Conservation (phyloP, 2,113 vertebrate genomes). For the Cervus canadensis region DNA sequence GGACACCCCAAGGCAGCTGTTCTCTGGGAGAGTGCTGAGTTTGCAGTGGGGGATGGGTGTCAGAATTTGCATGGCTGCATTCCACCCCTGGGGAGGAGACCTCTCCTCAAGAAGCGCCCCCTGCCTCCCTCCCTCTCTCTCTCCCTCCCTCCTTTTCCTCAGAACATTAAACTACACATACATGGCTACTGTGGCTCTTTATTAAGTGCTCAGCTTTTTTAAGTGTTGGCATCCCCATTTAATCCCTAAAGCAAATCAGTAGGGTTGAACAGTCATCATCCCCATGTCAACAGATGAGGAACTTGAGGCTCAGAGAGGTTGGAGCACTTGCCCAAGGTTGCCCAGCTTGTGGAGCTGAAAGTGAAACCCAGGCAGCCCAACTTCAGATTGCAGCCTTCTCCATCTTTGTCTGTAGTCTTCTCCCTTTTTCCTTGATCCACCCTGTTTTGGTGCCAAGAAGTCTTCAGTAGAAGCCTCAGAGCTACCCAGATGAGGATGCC, state of each 20-base stretch:
- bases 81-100: not conserved
- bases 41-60: not conserved
- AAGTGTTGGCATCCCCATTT: not conserved
- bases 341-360: not conserved
- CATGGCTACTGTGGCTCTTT: not conserved
- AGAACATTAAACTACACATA: not conserved
- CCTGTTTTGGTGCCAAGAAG: not conserved
- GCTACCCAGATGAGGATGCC: not conserved
- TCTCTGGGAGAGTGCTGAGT: not conserved
- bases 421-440: not conserved
- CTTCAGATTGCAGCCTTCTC: not conserved
- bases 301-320: not conserved
- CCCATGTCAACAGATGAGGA: not conserved
- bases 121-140: not conserved
- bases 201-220: not conserved
- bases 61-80: not conserved
- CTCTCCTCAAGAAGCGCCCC: not conserved
- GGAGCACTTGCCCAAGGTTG: not conserved
- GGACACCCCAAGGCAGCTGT: not conserved
- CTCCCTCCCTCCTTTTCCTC: not conserved
- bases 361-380: not conserved
- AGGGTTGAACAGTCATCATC: not conserved
- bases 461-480: not conserved
- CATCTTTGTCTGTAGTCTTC: not conserved
- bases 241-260: not conserved